Percentiles rank a stretch among this genome's conserved stretches.
Conservation (phyloP, 2,113 vertebrate genomes). For the Callorhinus ursinus region DNA sequence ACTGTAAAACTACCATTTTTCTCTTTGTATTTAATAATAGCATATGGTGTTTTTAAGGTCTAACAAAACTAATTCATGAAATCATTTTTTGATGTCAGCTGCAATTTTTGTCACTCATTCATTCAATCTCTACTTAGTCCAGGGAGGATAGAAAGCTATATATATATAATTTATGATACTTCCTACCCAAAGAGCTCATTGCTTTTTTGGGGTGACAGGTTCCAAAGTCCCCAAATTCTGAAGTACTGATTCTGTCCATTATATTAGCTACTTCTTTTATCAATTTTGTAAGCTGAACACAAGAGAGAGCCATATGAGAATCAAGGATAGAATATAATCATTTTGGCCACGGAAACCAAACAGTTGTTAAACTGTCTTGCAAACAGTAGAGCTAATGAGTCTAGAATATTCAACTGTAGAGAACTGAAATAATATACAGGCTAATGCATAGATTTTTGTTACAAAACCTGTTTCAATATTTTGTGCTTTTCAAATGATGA, state of each 20-base stretch:
- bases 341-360: neutral
- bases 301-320: neutral
- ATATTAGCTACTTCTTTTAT: neutral
- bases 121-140: neutral
- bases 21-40: neutral
- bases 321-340: neutral
- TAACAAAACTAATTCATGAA: conserved; percentile 27
- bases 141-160: neutral
- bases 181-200: neutral
- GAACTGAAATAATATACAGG: neutral
- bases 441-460: neutral
- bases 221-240: neutral
- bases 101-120: neutral
- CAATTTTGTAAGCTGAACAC: neutral
- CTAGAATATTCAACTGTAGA: neutral
- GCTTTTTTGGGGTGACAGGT: neutral
- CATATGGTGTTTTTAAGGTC: neutral
- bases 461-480: neutral
- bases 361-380: neutral
- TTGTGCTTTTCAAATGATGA: conserved; percentile 30
- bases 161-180: neutral
- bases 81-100: neutral
- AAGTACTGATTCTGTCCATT: neutral
- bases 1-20: neutral
- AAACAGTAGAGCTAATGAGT: neutral